Percentiles rank a stretch among this genome's conserved stretches.
Evolutionary conservation across 2,888 invertebrate genomes (phyloP).

Genomic region (Drosophila limbata): DNA sequence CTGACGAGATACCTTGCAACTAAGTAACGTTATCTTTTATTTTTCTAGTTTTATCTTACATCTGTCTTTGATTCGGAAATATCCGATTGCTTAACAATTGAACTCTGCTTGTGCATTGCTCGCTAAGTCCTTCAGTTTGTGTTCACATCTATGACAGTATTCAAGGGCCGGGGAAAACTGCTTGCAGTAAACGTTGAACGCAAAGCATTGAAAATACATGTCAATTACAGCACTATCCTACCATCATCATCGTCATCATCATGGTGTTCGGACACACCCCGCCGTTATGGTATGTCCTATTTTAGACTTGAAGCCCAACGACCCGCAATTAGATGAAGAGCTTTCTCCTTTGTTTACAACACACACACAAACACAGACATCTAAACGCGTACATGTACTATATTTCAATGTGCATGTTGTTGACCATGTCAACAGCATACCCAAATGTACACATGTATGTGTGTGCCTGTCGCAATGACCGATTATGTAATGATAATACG

Average conservation of each 20-base stretch:
- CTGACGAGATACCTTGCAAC: not conserved
- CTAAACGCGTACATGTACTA: not conserved
- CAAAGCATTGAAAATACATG: conserved; percentile 1
- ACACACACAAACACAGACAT: conserved; percentile 4
- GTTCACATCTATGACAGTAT: not conserved
- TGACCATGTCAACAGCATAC: conserved; percentile 34
- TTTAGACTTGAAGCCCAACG: conserved; percentile 14
- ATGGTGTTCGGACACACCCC: conserved; percentile 35
- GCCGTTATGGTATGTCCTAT: conserved; percentile 11
- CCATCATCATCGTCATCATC: not conserved
- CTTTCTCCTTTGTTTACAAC: conserved; percentile 35
- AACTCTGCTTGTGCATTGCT: too few species aligned
- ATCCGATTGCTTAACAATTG: not conserved
- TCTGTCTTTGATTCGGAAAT: not conserved
- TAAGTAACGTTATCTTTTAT: conserved; percentile 1
- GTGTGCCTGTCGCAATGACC: conserved; percentile 55
- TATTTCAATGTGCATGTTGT: conserved; percentile 23
- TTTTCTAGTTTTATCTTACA: not conserved
- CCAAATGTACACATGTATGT: conserved; percentile 21
- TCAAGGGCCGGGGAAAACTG: not conserved
- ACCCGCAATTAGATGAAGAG: conserved; percentile 37
- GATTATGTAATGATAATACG: conserved; percentile 72
- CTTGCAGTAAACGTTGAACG: not conserved
- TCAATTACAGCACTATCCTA: conserved; percentile 28
- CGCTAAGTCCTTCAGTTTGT: not conserved